Evolutionary conservation across 2,113 vertebrate species (phyloP).

Genomic region (Nycticryphes semicollaris): DNA sequence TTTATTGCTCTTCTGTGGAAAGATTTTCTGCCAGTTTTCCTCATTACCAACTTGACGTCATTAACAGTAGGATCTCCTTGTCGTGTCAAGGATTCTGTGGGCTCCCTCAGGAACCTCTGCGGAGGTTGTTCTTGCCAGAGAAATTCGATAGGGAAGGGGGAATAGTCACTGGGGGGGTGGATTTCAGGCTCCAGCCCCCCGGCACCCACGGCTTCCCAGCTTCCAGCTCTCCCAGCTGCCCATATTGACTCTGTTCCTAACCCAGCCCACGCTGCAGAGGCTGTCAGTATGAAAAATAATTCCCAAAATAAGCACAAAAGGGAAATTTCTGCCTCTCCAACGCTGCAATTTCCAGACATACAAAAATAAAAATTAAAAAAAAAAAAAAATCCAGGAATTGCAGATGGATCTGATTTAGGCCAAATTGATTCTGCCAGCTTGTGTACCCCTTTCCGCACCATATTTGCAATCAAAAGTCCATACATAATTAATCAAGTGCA

Average conservation of each 20-base stretch:
- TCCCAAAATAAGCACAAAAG: not conserved
- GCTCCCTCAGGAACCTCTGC: not conserved
- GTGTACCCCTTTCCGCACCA: not conserved
- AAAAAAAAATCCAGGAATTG: not conserved
- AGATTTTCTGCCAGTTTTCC: not conserved
- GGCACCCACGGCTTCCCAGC: not conserved
- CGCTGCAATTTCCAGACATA: not conserved
- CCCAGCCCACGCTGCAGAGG: not conserved
- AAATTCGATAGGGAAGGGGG: not conserved
- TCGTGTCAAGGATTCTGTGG: fast-evolving
- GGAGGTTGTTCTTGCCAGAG: not conserved
- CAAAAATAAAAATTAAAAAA: not conserved
- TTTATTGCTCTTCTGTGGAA: not conserved
- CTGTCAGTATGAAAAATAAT: not conserved
- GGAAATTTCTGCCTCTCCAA: not conserved
- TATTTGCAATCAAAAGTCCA: not conserved
- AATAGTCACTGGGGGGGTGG: fast-evolving
- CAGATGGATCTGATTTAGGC: not conserved
- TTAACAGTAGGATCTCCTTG: not conserved
- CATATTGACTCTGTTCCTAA: not conserved
- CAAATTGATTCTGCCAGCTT: not conserved
- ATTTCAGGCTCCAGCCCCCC: not conserved
- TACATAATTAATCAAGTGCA: not conserved
- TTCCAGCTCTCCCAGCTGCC: not conserved
- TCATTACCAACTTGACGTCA: fast-evolving